These are phyloP conservation scores for Dryobotodes eremita DNA, from an alignment of 2,888 invertebrate species.

Conservation along the genomic window DNA sequence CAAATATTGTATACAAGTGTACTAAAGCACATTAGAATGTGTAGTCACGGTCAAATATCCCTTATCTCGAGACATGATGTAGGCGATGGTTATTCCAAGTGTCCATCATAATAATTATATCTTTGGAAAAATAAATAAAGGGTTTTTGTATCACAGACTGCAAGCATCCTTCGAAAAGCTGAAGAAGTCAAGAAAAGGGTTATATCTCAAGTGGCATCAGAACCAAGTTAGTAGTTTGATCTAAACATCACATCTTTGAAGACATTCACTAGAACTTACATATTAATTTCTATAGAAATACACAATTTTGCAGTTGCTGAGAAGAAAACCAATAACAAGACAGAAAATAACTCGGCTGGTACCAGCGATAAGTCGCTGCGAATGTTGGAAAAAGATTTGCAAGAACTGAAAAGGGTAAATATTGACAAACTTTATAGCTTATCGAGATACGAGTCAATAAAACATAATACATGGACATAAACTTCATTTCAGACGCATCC, in stretches of 20 bases:
- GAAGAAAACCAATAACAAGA: constrained; percentile 74
- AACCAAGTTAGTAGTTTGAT: constrained; percentile 56
- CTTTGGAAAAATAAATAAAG: neutral
- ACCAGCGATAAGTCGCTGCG: constrained; percentile 87
- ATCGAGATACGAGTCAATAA: neutral
- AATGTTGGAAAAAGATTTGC: constrained; percentile 91
- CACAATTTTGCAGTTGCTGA: constrained; percentile 65
- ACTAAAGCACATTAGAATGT: constrained; percentile 11
- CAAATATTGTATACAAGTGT: neutral
- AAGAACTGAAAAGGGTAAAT: constrained; percentile 90
- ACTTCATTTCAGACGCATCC: constrained; percentile 80
- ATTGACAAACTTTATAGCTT: neutral
- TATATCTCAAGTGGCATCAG: constrained; percentile 58
- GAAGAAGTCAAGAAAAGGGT: constrained; percentile 80
- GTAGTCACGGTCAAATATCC: neutral
- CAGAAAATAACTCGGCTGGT: constrained; percentile 75
- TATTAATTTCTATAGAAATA: constrained; percentile 19
- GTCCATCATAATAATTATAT: neutral
- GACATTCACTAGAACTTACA: neutral
- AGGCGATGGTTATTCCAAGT: neutral
- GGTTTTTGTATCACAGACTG: constrained; percentile 68
- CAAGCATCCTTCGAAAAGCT: constrained; percentile 77
- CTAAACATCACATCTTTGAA: neutral
- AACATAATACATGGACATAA: neutral
- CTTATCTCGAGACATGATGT: neutral